Conservation (phyloP, 2,888 invertebrate species). For the Notodonta ziczac region DNA sequence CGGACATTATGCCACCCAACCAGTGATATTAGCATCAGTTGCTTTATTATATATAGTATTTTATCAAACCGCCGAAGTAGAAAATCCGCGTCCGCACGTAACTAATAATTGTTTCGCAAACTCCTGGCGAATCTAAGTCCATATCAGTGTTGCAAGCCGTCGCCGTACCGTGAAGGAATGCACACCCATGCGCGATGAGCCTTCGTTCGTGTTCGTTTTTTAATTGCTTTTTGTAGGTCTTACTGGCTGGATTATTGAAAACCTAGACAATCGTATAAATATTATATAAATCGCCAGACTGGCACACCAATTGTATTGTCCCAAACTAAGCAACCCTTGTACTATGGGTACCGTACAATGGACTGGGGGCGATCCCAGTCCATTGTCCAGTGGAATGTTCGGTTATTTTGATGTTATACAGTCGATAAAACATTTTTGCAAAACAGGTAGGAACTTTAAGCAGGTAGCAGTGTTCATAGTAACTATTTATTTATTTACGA, state of each 20-base stretch:
- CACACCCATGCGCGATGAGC: conserved; percentile 46
- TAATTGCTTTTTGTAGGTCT: conserved; percentile 23
- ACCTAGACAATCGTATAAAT: no score
- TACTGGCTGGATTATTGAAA: background rate
- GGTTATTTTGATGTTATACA: no score
- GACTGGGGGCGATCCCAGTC: no score
- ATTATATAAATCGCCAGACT: no score
- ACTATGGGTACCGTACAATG: no score
- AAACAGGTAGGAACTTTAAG: no score
- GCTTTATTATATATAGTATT: conserved; percentile 15
- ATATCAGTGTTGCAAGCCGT: conserved; percentile 67
- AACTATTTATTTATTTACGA: no score
- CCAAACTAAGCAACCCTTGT: no score
- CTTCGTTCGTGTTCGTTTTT: conserved; percentile 39
- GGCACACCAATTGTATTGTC: no score
- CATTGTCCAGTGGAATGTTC: no score
- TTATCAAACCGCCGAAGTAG: conserved; percentile 36
- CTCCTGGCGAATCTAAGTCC: conserved; percentile 51
- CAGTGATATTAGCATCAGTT: background rate
- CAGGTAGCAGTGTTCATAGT: no score
- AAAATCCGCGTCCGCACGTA: conserved; percentile 52
- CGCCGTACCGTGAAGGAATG: conserved; percentile 69
- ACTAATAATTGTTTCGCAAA: conserved; percentile 56
- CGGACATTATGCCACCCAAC: background rate
- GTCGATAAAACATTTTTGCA: no score